A percentile compares a stretch with the other conserved stretches of the same genome.
phyloP scores from a whole-genome alignment of 2,888 invertebrate species.

The Amblyteles armatorius region DNA sequence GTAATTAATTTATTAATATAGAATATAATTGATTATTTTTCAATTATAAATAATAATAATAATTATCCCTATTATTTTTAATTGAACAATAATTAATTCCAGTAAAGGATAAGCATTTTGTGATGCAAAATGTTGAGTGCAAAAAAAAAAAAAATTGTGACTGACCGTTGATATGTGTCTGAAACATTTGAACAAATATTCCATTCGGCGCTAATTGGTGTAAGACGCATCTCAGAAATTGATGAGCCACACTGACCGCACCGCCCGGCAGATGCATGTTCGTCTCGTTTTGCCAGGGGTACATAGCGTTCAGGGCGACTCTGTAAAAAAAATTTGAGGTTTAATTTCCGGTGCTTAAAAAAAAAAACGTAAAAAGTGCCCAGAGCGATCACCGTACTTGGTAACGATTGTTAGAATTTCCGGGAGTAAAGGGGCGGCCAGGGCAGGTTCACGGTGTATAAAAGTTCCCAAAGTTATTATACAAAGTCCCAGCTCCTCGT shows the following conservation, averaged over 20 bases:
- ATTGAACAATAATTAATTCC: too few relatives aligned
- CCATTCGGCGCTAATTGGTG: constrained; percentile 99
- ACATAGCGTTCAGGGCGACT: constrained; percentile 91
- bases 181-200: constrained; percentile 97
- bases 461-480: constrained; percentile 97
- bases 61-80: too few relatives aligned
- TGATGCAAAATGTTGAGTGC: too few relatives aligned
- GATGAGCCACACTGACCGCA: constrained; percentile 97
- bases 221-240: constrained; percentile 97
- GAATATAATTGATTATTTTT: too few relatives aligned
- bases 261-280: constrained; percentile 97
- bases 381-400: constrained; percentile 87
- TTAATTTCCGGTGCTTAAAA: background rate
- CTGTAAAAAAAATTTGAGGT: constrained; percentile 82
- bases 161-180: constrained; percentile 93
- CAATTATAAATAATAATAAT: too few relatives aligned
- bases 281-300: constrained; percentile 95
- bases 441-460: constrained; percentile 97
- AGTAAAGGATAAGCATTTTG: background rate
- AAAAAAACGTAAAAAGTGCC: background rate
- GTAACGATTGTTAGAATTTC: constrained; percentile 95
- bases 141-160: background rate
- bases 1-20: too few relatives aligned
- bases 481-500: constrained; percentile 97
- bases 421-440: constrained; percentile 97